phyloP scores from a whole-genome alignment of 2,113 vertebrate genomes.

The Sturnira hondurensis region DNA sequence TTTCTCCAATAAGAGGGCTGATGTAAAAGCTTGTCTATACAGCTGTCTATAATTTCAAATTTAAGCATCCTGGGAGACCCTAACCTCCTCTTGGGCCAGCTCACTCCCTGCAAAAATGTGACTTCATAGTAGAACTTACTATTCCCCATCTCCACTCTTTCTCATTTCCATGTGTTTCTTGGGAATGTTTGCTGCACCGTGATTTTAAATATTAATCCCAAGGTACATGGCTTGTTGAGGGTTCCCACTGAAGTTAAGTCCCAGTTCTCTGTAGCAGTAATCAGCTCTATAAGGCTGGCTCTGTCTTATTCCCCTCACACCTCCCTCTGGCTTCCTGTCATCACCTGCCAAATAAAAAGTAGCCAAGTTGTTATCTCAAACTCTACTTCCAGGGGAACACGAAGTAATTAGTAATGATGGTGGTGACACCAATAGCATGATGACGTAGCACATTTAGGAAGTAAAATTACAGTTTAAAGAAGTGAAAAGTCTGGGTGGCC shows the following conservation, averaged over 20 bases:
- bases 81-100: not conserved
- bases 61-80: not conserved
- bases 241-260: not conserved
- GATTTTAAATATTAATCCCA: not conserved
- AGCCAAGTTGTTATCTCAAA: not conserved
- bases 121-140: not conserved
- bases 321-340: not conserved
- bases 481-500: not conserved
- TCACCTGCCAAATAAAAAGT: not conserved
- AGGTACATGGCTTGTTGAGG: not conserved
- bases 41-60: not conserved
- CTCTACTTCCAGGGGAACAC: not conserved
- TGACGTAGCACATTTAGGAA: not conserved
- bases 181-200: not conserved
- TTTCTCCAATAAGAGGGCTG: not conserved
- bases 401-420: not conserved
- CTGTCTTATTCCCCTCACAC: not conserved
- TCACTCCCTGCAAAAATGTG: not conserved
- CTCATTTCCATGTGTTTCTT: not conserved
- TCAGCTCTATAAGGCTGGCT: not conserved
- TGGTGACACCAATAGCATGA: not conserved
- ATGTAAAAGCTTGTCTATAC: not conserved
- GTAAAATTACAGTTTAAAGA: not conserved
- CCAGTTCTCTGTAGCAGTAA: not conserved
- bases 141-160: not conserved